Base-by-base conservation (phyloP, 2,888 invertebrate genomes). In the Cantharis nigra region DNA sequence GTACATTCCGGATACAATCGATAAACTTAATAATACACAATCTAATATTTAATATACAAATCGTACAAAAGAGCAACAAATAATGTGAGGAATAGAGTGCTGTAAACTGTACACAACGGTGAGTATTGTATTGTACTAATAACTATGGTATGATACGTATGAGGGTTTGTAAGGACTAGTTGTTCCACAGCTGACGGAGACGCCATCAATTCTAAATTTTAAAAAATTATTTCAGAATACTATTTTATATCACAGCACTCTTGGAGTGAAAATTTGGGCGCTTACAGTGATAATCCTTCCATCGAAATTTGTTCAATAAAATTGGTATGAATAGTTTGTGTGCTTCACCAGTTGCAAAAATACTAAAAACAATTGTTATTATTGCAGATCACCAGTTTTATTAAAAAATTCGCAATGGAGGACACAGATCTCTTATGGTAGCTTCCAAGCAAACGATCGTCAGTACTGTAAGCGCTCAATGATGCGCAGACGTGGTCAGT, bases 161-260 rank as follows among this genome's bases (percentile, higher is more conserved):
- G 88, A 88, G 87, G 88, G 87, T 87, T 87, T 78, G 84, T 86
- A 83, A 85, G 85, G 88, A 88, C 88, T 88, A 88, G 88, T 88
- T 86, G 84, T 49, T 49, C 49, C 49, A 83, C 85, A 83, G 83
- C 80, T 76, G 74, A 80, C 85, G 89, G 89, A 90, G 87, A 90
- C 90, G 88, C 89, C 90, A 88, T 91, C 90, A 91, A 88, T 91
- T 91, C 91, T 91, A 86, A 69, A 88, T 89, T 84, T 63, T 81
- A 84, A 82, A 80, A 49, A n/a, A 71, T 65, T 26, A 67, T n/a
- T n/a, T 67, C 26, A 77, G 76, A 72, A 79, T 67, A 69, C 20
- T 18, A 71, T 14, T 71, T 71, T 18, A 14, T 9, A 49, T 49
- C 49, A 49, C 49, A 49, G 49, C 49, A 49, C 49, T n/a, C 49